These are phyloP conservation scores for Pheosia tremula DNA, from an alignment of 2,888 invertebrate genomes.

Conservation along the genomic window DNA sequence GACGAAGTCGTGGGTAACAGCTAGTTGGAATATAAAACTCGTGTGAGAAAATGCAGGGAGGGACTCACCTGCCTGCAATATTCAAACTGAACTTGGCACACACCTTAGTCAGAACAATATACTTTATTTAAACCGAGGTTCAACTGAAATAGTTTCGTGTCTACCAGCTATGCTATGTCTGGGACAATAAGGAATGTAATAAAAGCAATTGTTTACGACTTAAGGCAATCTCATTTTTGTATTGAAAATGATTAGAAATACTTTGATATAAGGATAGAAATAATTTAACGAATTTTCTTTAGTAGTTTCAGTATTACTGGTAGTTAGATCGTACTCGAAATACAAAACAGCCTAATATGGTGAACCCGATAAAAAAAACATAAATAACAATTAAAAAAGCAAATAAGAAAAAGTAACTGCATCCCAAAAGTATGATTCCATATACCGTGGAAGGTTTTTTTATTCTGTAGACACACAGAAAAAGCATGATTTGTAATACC, in stretches of 20 bases:
- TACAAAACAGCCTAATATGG: too few species aligned
- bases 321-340: too few species aligned
- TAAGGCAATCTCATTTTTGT: background rate
- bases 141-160: constrained; percentile 41
- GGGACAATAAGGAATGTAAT: background rate
- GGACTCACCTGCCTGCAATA: constrained; percentile 52
- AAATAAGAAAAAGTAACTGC: too few species aligned
- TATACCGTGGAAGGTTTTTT: too few species aligned
- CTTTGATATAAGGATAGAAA: background rate
- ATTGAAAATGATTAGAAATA: background rate
- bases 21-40: constrained; percentile 46
- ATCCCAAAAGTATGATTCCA: too few species aligned
- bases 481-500: too few species aligned
- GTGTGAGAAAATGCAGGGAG: constrained; percentile 30
- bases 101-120: constrained; percentile 45
- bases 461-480: too few species aligned
- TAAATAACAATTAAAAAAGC: too few species aligned
- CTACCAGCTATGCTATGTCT: constrained; percentile 20
- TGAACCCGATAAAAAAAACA: too few species aligned
- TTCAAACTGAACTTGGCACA: constrained; percentile 60
- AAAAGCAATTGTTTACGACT: background rate
- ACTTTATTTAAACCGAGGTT: constrained; percentile 44
- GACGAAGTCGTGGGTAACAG: too few species aligned
- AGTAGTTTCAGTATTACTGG: too few species aligned
- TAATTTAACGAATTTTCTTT: too few species aligned